Percentiles rank a stretch among this genome's conserved stretches.
These are phyloP conservation scores for Lepidochrysops patricia DNA, from an alignment of 2,888 invertebrate species.

Conservation along the genomic window DNA sequence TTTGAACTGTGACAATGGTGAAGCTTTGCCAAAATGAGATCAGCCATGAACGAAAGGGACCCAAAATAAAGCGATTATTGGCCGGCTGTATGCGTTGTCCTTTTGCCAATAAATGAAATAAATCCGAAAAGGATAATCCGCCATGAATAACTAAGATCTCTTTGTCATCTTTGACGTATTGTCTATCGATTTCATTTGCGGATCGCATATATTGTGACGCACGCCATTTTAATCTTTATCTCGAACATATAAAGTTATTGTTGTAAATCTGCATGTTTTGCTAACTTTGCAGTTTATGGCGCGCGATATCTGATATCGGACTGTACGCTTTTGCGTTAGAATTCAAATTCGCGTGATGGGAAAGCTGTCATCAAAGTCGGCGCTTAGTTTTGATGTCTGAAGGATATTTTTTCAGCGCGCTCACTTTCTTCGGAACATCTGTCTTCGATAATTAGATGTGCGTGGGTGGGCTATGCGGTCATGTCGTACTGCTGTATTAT, in stretches of 20 bases:
- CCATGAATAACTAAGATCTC: constrained; percentile 63
- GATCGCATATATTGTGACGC: background rate
- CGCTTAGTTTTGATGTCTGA: constrained; percentile 66
- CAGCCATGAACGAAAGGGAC: constrained; percentile 40
- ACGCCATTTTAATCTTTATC: background rate
- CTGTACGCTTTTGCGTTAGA: constrained; percentile 19
- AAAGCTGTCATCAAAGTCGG: constrained; percentile 37
- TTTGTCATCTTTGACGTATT: constrained; percentile 64
- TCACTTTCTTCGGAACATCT: constrained; percentile 62
- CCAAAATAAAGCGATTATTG: constrained; percentile 55
- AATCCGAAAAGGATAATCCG: constrained; percentile 55
- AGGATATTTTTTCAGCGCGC: constrained; percentile 51
- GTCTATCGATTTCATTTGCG: constrained; percentile 42
- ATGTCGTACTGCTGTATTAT: constrained; percentile 44
- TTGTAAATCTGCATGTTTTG: background rate
- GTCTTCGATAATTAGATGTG: constrained; percentile 55
- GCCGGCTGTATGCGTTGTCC: constrained; percentile 48
- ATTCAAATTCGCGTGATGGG: constrained; percentile 14
- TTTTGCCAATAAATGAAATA: constrained; percentile 51
- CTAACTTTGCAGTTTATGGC: constrained; percentile 14
- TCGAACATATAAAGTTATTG: background rate
- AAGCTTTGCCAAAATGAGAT: constrained; percentile 52
- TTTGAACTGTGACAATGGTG: constrained; percentile 45
- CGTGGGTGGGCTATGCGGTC: constrained; percentile 50
- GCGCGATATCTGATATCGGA: constrained; percentile 15